phyloP scores from a whole-genome alignment of 2,888 invertebrate genomes.

The Acanthosepion esculentum region DNA sequence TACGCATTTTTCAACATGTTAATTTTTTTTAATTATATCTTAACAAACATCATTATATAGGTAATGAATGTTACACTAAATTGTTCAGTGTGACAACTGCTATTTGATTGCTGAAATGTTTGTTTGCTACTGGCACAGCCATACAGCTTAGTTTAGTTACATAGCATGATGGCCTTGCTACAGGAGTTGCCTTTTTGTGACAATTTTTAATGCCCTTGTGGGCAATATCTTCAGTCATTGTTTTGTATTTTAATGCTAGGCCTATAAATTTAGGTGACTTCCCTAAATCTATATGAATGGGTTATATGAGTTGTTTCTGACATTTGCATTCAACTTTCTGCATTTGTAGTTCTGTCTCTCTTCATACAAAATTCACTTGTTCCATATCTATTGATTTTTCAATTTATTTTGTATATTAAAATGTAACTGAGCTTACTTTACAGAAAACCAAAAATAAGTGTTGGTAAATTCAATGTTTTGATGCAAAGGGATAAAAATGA shows the following conservation, averaged over 20 bases:
- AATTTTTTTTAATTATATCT: neutral
- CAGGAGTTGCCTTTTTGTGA: too few species aligned
- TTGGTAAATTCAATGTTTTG: too few species aligned
- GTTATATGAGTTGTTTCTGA: neutral
- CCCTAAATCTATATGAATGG: neutral
- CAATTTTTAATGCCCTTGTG: slow-evolving; percentile 1
- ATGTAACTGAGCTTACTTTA: too few species aligned
- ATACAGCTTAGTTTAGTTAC: neutral
- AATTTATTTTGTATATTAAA: too few species aligned
- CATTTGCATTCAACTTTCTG: neutral
- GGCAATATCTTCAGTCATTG: slow-evolving; percentile 11
- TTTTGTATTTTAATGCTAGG: neutral
- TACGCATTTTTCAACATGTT: neutral
- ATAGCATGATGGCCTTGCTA: slow-evolving; percentile 33
- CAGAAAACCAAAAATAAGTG: too few species aligned
- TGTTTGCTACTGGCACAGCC: neutral
- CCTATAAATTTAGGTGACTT: neutral
- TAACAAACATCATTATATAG: too few species aligned
- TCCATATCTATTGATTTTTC: too few species aligned
- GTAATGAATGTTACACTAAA: neutral
- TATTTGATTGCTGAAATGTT: neutral
- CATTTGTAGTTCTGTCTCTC: neutral
- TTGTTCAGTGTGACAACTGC: neutral
- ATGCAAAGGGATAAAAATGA: too few species aligned
- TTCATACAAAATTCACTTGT: neutral